phyloP scores from a whole-genome alignment of 2,888 invertebrate genomes.

The Acrobasis consociella region DNA sequence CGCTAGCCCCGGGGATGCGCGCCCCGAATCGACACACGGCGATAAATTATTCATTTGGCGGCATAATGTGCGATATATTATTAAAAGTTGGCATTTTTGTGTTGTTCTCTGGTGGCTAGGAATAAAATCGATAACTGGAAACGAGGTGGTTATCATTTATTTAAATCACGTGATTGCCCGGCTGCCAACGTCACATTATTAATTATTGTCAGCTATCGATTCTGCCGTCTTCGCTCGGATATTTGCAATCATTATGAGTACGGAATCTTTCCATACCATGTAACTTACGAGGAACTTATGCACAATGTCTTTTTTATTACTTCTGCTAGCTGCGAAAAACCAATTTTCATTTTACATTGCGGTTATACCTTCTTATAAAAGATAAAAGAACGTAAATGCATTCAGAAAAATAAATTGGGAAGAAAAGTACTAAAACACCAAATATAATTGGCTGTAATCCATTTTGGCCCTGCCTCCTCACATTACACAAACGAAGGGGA shows the following conservation, averaged over 20 bases:
- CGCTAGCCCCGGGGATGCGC: conserved; percentile 65
- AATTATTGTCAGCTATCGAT: conserved; percentile 18
- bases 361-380: too few species aligned
- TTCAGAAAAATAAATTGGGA: neutral
- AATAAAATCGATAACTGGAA: conserved; percentile 59
- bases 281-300: too few species aligned
- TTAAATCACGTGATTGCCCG: conserved; percentile 26
- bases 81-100: conserved; percentile 81
- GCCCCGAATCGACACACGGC: conserved; percentile 76
- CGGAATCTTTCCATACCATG: neutral
- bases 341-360: too few species aligned
- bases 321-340: too few species aligned
- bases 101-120: conserved; percentile 55
- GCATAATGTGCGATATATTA: conserved; percentile 82
- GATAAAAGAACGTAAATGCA: too few species aligned
- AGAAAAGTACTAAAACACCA: neutral
- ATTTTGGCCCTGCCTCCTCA: conserved; percentile 67
- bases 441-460: conserved; percentile 39
- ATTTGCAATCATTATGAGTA: neutral
- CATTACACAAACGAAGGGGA: conserved; percentile 83
- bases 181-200: conserved; percentile 17
- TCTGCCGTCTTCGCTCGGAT: neutral
- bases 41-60: conserved; percentile 81
- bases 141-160: conserved; percentile 44
- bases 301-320: too few species aligned